These are phyloP conservation scores for Cheilosia impressa DNA, from an alignment of 2,888 invertebrate genomes.

Conservation along the genomic window DNA sequence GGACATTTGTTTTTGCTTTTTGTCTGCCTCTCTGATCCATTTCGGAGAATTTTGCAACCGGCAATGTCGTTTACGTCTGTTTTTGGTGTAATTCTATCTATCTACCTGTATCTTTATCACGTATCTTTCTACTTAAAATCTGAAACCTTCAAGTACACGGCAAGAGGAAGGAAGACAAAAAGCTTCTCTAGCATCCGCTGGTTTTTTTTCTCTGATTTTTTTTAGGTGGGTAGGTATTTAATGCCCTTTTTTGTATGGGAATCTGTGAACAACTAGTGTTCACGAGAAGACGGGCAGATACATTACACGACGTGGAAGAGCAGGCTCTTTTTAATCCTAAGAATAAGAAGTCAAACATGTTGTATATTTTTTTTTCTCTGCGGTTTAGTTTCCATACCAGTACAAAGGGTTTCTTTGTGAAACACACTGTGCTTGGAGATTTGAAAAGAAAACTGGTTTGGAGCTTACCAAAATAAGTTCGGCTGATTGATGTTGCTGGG, in stretches of 20 bases:
- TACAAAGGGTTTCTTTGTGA: conserved; percentile 20
- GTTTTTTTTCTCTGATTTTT: conserved; percentile 4
- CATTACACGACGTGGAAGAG: conserved; percentile 11
- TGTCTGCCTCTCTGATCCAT: conserved; percentile 25
- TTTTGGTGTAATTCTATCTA: conserved; percentile 64
- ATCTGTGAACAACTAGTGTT: conserved; percentile 16
- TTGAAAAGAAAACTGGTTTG: conserved; percentile 18
- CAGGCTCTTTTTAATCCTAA: conserved; percentile 29
- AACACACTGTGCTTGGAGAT: not conserved
- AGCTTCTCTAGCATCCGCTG: conserved; percentile 54
- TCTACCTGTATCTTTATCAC: conserved; percentile 62
- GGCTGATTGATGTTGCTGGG: not conserved
- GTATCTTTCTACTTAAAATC: conserved; percentile 55
- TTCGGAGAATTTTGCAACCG: conserved; percentile 53
- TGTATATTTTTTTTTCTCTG: not conserved
- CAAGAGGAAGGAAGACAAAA: conserved; percentile 31
- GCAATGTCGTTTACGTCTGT: conserved; percentile 60
- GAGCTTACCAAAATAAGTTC: conserved; percentile 15
- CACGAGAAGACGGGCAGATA: conserved; percentile 18
- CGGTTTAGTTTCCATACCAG: conserved; percentile 21
- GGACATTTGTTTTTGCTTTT: conserved; percentile 3
- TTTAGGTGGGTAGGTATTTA: conserved; percentile 12
- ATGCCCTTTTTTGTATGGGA: conserved; percentile 25
- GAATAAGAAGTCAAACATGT: conserved; percentile 48
- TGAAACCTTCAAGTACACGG: conserved; percentile 40